Evolutionary conservation across 2,888 invertebrate genomes (phyloP), one percentile per base, ranked within the genome.

Genomic region (Tetragonisca angustula): DNA sequence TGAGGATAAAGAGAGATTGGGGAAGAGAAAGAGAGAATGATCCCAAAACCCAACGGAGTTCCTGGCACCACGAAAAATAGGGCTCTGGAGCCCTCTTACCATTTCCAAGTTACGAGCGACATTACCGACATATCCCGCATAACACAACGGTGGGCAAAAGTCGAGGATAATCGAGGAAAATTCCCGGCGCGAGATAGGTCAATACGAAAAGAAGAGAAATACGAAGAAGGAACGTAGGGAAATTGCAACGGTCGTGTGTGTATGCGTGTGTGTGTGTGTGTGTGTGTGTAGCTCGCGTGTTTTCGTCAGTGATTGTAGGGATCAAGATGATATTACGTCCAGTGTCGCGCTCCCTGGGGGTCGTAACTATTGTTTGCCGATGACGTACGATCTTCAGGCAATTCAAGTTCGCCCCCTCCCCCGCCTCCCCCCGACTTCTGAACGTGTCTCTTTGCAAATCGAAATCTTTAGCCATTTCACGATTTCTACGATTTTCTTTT

Each of bases 81-180:
- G 86, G 68, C 88, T 86, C 88, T 62, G 67, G 88, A 83, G 87
- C 72, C 88, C 88, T 87, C 87, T 88, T 88, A 88, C 86, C 86
- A 79, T 88, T 86, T 87, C 85, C 85, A 84, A 88, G 81, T 88
- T 88, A 88, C 88, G 88, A 87, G 84, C 74, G 81, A 84, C 87
- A 87, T 88, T 88, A 88, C 87, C 74, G 87, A 81, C 85, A 81
- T 82, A 87, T 87, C 82, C 82, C 79, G 81, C 86, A 84, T 84
- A 87, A 86, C 87, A 80, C 83, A 86, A 79, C 76, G 71, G 77
- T 83, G 79, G 80, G 61, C 86, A 81, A 79, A 85, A 83, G 86
- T 85, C 86, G 80, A 54, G 80, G 83, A 87, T 87, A 87, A 87
- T 87, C 86, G 86, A 79, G 76, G 68, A 70, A 61, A 78, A 79